A percentile compares a stretch with the other conserved stretches of the same genome.
These are phyloP conservation scores for Latheticus oryzae DNA, from an alignment of 2,888 invertebrate species.

Conservation along the genomic window DNA sequence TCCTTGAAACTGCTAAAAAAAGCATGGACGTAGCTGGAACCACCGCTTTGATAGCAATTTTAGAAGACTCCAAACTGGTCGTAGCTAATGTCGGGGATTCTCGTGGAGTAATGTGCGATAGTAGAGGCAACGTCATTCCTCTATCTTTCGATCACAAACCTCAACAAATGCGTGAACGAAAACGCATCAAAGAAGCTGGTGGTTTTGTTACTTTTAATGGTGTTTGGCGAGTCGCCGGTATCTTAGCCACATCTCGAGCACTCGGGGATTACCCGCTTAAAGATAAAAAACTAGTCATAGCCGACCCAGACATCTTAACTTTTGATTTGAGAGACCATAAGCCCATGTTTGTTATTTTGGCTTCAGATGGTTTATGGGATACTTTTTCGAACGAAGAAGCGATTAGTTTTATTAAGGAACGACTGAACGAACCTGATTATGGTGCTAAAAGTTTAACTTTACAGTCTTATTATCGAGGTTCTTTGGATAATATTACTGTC, in stretches of 20 bases:
- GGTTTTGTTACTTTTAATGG: slow-evolving; percentile 96
- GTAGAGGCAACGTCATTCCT: slow-evolving; percentile 88
- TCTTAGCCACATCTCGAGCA: slow-evolving; percentile 93
- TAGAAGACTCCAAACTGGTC: slow-evolving; percentile 84
- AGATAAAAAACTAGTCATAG: slow-evolving; percentile 92
- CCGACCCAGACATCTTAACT: slow-evolving; percentile 94
- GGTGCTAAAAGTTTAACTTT: slow-evolving; percentile 92
- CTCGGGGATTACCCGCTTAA: slow-evolving; percentile 96
- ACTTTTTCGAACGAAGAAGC: slow-evolving; percentile 96
- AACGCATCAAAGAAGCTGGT: slow-evolving; percentile 93
- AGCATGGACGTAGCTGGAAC: slow-evolving; percentile 85
- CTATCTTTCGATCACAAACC: slow-evolving; percentile 97
- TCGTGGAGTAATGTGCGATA: slow-evolving; percentile 94
- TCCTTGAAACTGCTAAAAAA: slow-evolving; percentile 86
- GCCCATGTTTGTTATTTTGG: slow-evolving; percentile 90
- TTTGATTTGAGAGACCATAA: slow-evolving; percentile 89
- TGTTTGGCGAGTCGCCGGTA: slow-evolving; percentile 96
- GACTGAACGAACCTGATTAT: slow-evolving; percentile 85
- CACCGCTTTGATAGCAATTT: slow-evolving; percentile 89
- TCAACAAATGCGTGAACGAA: slow-evolving; percentile 92
- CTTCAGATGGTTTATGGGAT: slow-evolving; percentile 97
- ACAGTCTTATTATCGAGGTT: slow-evolving; percentile 92
- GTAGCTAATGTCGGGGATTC: slow-evolving; percentile 98
- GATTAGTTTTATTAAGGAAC: slow-evolving; percentile 86
- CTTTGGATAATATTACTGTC: slow-evolving; percentile 95